Conservation (phyloP, 37 sponge, comb jelly and placozoan species). For the Crambe crambe region DNA sequence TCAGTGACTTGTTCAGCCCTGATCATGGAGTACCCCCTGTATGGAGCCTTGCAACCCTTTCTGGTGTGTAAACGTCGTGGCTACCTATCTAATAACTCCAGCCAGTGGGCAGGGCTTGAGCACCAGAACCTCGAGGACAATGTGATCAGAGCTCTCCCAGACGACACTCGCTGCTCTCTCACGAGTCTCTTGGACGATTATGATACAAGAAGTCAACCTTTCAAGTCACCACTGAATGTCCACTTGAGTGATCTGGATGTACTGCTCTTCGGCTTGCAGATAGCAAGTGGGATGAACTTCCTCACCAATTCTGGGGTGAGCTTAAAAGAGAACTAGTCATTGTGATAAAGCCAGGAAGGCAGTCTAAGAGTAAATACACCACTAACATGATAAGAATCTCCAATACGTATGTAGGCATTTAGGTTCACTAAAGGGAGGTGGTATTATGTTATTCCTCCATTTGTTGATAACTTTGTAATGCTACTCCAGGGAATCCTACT, state of each 20-base stretch:
- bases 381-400: too few relatives aligned
- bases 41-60: constrained; percentile 30
- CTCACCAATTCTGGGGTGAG: background rate
- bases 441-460: too few relatives aligned
- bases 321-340: too few relatives aligned
- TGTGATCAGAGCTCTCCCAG: background rate
- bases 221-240: background rate
- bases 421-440: too few relatives aligned
- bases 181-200: background rate
- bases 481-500: background rate
- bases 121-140: background rate
- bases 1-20: background rate
- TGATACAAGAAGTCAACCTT: background rate
- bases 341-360: too few relatives aligned
- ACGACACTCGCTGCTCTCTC: background rate
- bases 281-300: background rate
- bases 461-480: too few relatives aligned
- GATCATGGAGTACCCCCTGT: constrained; percentile 31
- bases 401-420: too few relatives aligned
- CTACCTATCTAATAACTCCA: constrained; percentile 3
- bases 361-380: too few relatives aligned
- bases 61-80: constrained; percentile 25
- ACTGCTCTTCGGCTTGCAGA: background rate
- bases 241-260: background rate
- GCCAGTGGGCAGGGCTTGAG: constrained; percentile 8